Conservation (phyloP, 2,888 invertebrate genomes). For the Cryptus viduatorius region DNA sequence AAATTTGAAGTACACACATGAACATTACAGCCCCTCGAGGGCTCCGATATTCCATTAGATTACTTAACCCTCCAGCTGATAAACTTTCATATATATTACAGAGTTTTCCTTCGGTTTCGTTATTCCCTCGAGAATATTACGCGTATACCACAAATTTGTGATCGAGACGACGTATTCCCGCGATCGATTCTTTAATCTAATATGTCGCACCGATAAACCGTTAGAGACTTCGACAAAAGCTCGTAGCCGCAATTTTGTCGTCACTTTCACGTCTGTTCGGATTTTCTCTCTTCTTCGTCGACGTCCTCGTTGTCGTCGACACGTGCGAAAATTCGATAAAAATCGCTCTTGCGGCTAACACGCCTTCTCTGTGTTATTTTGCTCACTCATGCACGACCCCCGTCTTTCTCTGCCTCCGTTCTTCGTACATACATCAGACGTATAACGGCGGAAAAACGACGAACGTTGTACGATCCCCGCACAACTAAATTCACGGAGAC, state of each 20-base stretch:
- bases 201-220: background rate
- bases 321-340: conserved; percentile 62
- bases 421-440: conserved; percentile 28
- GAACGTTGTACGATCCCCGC: background rate
- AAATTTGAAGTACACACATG: background rate
- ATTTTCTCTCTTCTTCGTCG: conserved; percentile 5
- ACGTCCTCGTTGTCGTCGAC: conserved; percentile 33
- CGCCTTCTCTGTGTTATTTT: conserved; percentile 37
- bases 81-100: background rate
- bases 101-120: background rate
- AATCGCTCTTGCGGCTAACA: conserved; percentile 60
- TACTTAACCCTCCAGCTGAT: background rate
- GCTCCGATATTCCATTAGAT: background rate
- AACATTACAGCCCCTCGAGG: too few relatives aligned
- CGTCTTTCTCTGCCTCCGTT: background rate
- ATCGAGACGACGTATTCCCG: background rate
- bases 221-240: background rate
- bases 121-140: background rate
- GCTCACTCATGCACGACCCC: conserved; percentile 3
- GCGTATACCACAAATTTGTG: background rate
- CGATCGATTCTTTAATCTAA: background rate
- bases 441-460: background rate
- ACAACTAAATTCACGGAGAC: conserved; percentile 1
- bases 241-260: conserved; percentile 33
- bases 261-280: background rate